A percentile compares a stretch with the other conserved stretches of the same genome.
These are phyloP conservation scores for Sphecodes monilicornis DNA, from an alignment of 2,888 invertebrate genomes.

Conservation along the genomic window DNA sequence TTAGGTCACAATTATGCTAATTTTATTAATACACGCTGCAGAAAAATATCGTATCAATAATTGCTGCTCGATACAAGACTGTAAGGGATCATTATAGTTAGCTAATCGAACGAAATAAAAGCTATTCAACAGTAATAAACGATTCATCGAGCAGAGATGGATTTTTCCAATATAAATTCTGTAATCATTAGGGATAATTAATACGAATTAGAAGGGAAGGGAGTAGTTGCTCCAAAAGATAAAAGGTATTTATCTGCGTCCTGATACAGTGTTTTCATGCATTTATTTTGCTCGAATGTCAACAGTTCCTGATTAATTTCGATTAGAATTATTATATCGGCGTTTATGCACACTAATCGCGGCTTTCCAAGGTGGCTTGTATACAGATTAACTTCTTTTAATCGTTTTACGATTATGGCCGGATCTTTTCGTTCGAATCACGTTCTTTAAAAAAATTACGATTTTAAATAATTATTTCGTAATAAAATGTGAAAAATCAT, in stretches of 20 bases:
- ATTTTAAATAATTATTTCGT: background rate
- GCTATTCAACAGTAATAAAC: constrained; percentile 27
- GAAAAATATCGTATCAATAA: background rate
- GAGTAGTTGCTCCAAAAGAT: constrained; percentile 16
- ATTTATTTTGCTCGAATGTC: background rate
- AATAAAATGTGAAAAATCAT: background rate
- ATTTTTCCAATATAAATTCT: constrained; percentile 48
- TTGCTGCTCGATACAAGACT: background rate
- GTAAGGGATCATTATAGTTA: background rate
- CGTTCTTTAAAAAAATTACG: background rate
- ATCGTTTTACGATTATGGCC: background rate
- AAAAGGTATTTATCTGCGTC: constrained; percentile 6
- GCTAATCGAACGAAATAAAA: constrained; percentile 3
- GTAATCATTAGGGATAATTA: constrained; percentile 35
- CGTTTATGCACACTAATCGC: background rate
- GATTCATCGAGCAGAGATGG: background rate
- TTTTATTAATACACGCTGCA: background rate
- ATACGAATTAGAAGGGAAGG: background rate
- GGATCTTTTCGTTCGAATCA: background rate
- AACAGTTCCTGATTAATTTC: background rate
- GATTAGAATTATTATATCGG: constrained; percentile 10
- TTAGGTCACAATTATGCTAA: background rate
- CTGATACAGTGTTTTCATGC: constrained; percentile 26
- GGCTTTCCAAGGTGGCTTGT: background rate
- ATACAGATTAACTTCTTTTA: background rate